These are phyloP conservation scores for Eupithecia insigniata DNA, from an alignment of 2,888 invertebrate genomes.

Conservation along the genomic window DNA sequence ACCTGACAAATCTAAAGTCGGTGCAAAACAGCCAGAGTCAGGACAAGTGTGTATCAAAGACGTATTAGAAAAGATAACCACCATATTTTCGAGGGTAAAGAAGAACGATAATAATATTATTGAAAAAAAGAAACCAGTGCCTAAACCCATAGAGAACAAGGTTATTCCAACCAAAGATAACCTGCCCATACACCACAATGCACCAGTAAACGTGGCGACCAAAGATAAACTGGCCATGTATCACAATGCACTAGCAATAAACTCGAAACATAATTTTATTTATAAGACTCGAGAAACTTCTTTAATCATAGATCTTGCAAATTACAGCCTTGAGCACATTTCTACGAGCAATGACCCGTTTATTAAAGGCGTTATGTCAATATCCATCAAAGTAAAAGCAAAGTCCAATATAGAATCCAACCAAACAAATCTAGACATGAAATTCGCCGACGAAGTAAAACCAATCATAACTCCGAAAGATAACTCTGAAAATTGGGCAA, in stretches of 20 bases:
- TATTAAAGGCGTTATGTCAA: slow-evolving; percentile 56
- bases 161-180: slow-evolving; percentile 42
- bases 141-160: slow-evolving; percentile 32
- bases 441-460: slow-evolving; percentile 52
- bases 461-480: slow-evolving; percentile 27
- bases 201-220: neutral
- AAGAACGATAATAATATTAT: slow-evolving; percentile 38
- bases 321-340: slow-evolving; percentile 65
- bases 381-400: slow-evolving; percentile 64
- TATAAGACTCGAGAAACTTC: slow-evolving; percentile 57
- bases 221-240: neutral
- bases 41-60: slow-evolving; percentile 65
- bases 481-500: slow-evolving; percentile 48
- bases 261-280: slow-evolving; percentile 49
- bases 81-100: slow-evolving; percentile 58
- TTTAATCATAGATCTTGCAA: slow-evolving; percentile 64
- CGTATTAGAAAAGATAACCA: slow-evolving; percentile 67
- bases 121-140: slow-evolving; percentile 34
- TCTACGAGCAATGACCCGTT: slow-evolving; percentile 58
- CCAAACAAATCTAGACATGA: slow-evolving; percentile 51
- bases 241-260: neutral
- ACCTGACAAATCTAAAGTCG: slow-evolving; percentile 26
- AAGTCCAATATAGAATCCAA: slow-evolving; percentile 53
- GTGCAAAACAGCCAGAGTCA: slow-evolving; percentile 49
- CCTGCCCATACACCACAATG: neutral